Conservation (phyloP, 2,113 vertebrate species). For the Callionymus lyra region DNA sequence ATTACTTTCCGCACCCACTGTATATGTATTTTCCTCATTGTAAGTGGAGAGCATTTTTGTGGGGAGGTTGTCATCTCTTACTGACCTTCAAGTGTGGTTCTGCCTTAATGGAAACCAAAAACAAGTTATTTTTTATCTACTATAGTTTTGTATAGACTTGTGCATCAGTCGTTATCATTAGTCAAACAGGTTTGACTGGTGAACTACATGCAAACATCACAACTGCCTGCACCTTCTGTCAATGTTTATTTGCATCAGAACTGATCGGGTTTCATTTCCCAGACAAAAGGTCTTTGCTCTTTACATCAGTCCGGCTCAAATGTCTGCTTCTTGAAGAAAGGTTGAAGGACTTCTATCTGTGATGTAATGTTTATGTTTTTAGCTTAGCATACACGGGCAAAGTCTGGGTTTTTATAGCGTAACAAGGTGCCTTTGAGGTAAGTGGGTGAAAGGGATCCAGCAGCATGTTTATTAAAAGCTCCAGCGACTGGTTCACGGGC, state of each 20-base stretch:
- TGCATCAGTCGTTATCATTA: too few species aligned
- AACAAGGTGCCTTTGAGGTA: slow-evolving; percentile 50
- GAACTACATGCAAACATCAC: slow-evolving; percentile 27
- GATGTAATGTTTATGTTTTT: slow-evolving; percentile 14
- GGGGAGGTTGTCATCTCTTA: too few species aligned
- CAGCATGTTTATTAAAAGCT: slow-evolving; percentile 57
- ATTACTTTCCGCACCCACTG: too few species aligned
- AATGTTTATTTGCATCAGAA: slow-evolving; percentile 25
- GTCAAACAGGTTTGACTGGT: slow-evolving; percentile 13
- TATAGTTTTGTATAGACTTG: too few species aligned
- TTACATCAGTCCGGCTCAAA: slow-evolving; percentile 6
- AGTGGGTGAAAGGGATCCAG: slow-evolving; percentile 38
- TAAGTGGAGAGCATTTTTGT: too few species aligned
- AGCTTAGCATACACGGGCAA: neutral
- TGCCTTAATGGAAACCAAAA: too few species aligned
- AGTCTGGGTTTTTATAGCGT: neutral
- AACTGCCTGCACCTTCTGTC: slow-evolving; percentile 18
- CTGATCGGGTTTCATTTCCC: slow-evolving; percentile 15
- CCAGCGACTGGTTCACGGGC: slow-evolving; percentile 3
- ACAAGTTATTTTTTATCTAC: too few species aligned
- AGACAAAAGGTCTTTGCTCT: slow-evolving; percentile 6
- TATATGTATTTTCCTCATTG: too few species aligned
- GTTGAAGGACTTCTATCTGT: neutral
- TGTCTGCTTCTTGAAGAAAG: slow-evolving; percentile 3
- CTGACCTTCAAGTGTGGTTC: too few species aligned